Percentiles rank a stretch among this genome's conserved stretches.
phyloP scores from a whole-genome alignment of 2,113 vertebrate species.

The rabbit (Oryctolagus cuniculus) region mOryCun1.1 NC_091434.1:43223501-43224000 shows the following conservation, averaged over 20 bases:
- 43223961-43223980: slow-evolving; percentile 79
- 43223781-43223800: background rate
- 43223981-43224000: slow-evolving; percentile 72
- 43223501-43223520: too few relatives aligned
- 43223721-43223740: background rate
- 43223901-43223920: slow-evolving; percentile 51
- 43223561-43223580: too few relatives aligned
- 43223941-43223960: slow-evolving; percentile 30
- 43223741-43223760: background rate
- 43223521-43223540: too few relatives aligned
- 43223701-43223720: background rate
- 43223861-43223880: slow-evolving; percentile 11
- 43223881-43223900: background rate
- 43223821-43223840: slow-evolving; percentile 32
- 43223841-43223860: slow-evolving; percentile 6
- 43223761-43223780: background rate
- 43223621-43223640: background rate
- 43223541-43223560: too few relatives aligned
- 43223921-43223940: slow-evolving; percentile 25
- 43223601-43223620: too few relatives aligned
- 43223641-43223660: background rate
- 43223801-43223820: background rate
- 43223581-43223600: too few relatives aligned
- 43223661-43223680: background rate
- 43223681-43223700: background rate